These are phyloP conservation scores for Isoperla grammatica DNA, from an alignment of 2,888 invertebrate genomes.

Conservation along the genomic window DNA sequence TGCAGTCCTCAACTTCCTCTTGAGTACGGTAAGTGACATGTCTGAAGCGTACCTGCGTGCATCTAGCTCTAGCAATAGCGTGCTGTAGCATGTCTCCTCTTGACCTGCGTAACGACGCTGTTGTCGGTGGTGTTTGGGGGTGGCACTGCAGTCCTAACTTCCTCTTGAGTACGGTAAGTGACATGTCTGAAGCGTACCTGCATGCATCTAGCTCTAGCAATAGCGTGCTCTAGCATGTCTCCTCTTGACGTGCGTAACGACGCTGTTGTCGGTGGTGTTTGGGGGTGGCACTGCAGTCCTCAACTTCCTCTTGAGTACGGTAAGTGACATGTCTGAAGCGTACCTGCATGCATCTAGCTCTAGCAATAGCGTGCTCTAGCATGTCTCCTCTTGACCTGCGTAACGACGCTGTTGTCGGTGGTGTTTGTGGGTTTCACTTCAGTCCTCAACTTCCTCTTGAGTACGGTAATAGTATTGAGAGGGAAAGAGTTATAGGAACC, in stretches of 20 bases:
- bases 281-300: slow-evolving; percentile 61
- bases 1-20: slow-evolving; percentile 80
- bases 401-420: slow-evolving; percentile 73
- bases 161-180: slow-evolving; percentile 70
- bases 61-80: too few relatives aligned
- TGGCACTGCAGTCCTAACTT: slow-evolving; percentile 87
- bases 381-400: slow-evolving; percentile 49
- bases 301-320: slow-evolving; percentile 74
- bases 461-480: too few relatives aligned
- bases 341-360: too few relatives aligned
- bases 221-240: slow-evolving; percentile 45
- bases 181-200: too few relatives aligned
- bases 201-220: too few relatives aligned
- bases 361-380: background rate
- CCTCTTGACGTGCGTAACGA: slow-evolving; percentile 75
- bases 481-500: too few relatives aligned
- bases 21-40: slow-evolving; percentile 65
- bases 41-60: too few relatives aligned
- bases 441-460: slow-evolving; percentile 80
- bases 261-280: slow-evolving; percentile 79
- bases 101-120: slow-evolving; percentile 80
- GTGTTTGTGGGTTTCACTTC: slow-evolving; percentile 86
- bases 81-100: slow-evolving; percentile 51
- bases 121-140: slow-evolving; percentile 82
- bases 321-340: slow-evolving; percentile 50